Base-by-base conservation (phyloP, 2,888 invertebrate genomes). In the Sesia apiformis region DNA sequence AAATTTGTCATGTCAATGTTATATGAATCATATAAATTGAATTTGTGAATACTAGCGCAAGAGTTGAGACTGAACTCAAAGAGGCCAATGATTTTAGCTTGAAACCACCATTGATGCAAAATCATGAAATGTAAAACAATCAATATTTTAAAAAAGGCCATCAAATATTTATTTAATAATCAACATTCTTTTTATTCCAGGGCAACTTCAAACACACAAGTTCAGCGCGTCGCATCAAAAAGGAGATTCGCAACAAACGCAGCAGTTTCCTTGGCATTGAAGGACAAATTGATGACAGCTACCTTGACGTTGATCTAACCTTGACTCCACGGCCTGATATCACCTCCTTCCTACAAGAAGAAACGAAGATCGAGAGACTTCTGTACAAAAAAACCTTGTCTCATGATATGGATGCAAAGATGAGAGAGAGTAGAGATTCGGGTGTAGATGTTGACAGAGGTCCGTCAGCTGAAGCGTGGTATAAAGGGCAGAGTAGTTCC, bases 181-280 rank as follows among this genome's bases (percentile, higher is more conserved):
- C 49, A 5, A 49, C 6, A 49, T 50, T 38, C 3, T 40, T n/a
- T 46, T 38, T 46, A 39, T 51, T 54, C 39, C 72, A 91, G 89
- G 90, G 91, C 51, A 91, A 93, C 63, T 90, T 95, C 60, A 93
- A 93, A 67, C 92, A 95, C 63, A 91, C 94, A 55, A 95, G 95
- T 69, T 96, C 96, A 7, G 95, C 96, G 1, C 94, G 95, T 61
- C 91, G 96, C 63, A 95, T 96, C 67, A 96, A 95, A 69, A 95
- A 96, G 71, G 96, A 97, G 73, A 91, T 97, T 53, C 91, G 95
- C 5, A 94, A 94, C 70, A 94, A 96, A 70, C 92, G 96, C 52
- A 94, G 95, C 42, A 96, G 95, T 74, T 97, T 97, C 77, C 90
- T 97, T 49, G 96, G 96, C 52, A 93, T 96, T 70, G 95, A 96